These are phyloP conservation scores for Kradibia gibbosae DNA, from an alignment of 1,140 invertebrate genomes.

Conservation along the genomic window DNA sequence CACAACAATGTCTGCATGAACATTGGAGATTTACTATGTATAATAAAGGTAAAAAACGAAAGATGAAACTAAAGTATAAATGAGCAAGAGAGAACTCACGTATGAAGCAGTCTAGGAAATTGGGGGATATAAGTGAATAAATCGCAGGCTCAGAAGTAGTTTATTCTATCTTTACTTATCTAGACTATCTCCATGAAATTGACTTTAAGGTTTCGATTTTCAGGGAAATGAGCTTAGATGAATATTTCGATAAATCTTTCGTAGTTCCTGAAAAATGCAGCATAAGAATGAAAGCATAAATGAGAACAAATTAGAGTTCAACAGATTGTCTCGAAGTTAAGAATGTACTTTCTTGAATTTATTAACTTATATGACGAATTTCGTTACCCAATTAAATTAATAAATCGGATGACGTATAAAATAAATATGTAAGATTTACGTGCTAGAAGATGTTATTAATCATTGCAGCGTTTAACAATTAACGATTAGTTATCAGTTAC, in stretches of 20 bases:
- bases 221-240: not conserved
- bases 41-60: not conserved
- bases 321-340: too few relatives aligned
- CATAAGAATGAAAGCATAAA: too few relatives aligned
- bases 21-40: not conserved
- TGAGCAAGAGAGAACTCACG: not conserved
- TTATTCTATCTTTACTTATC: not conserved
- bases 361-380: too few relatives aligned
- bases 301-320: too few relatives aligned
- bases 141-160: not conserved
- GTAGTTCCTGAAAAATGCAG: too few relatives aligned
- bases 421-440: too few relatives aligned
- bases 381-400: too few relatives aligned
- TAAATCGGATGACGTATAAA: too few relatives aligned
- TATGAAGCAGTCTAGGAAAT: not conserved
- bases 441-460: too few relatives aligned
- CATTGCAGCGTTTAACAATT: too few relatives aligned
- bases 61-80: slow-evolving; percentile 19
- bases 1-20: slow-evolving; percentile 17
- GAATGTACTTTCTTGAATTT: too few relatives aligned
- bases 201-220: not conserved
- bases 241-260: not conserved
- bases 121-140: slow-evolving; percentile 14
- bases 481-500: too few relatives aligned
- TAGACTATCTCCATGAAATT: not conserved